A percentile compares a stretch with the other conserved stretches of the same genome.
Evolutionary conservation across 2,888 invertebrate species (phyloP).

Genomic region (Drosophila koepferae): DNA sequence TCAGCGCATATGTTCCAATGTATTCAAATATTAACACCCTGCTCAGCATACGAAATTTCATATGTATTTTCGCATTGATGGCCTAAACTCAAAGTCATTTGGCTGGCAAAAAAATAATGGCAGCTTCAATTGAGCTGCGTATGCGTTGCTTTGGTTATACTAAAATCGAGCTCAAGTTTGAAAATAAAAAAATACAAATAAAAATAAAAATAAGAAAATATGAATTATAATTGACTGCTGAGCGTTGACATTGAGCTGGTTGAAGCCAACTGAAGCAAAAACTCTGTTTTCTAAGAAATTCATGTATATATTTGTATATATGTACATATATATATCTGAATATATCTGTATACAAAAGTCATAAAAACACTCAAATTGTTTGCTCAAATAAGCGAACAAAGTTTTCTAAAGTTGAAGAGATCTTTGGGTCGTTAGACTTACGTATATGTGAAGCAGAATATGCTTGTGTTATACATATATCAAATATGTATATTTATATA

Average conservation of each 20-base stretch:
- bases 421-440: not conserved
- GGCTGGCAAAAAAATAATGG: conserved; percentile 4
- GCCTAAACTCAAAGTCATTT: not conserved
- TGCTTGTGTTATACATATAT: not conserved
- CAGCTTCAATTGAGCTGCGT: not conserved
- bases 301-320: not conserved
- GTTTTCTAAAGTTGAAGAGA: not conserved
- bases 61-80: conserved; percentile 16
- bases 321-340: not conserved
- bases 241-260: not conserved
- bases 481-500: not conserved
- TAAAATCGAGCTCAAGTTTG: not conserved
- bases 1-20: conserved; percentile 45
- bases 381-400: not conserved
- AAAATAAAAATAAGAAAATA: not conserved
- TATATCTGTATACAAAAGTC: not conserved
- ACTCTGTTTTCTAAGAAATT: not conserved
- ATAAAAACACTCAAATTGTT: conserved; percentile 7
- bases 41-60: conserved; percentile 19
- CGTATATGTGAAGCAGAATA: not conserved
- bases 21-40: conserved; percentile 31
- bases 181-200: not conserved
- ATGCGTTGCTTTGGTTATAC: too few relatives aligned
- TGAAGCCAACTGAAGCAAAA: not conserved
- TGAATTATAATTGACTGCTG: not conserved